Percentiles rank a stretch among this genome's conserved stretches.
Evolutionary conservation across 2,113 vertebrate genomes (phyloP).

Genomic region (Collichthys lucidus): DNA sequence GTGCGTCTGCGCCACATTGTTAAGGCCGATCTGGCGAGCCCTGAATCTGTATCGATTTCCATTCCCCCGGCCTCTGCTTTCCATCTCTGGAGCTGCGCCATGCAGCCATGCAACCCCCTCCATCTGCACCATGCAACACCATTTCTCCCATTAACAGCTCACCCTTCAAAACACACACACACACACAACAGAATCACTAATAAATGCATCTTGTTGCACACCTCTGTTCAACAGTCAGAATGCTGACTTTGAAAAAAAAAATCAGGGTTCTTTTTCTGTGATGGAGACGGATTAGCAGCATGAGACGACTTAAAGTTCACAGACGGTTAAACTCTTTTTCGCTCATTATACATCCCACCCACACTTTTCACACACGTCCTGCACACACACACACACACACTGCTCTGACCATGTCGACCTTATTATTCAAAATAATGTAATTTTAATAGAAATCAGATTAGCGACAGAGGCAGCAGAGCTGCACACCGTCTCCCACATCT

Average conservation of each 20-base stretch:
- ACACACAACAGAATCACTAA: slow-evolving; percentile 53
- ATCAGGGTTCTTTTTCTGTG: too few relatives aligned
- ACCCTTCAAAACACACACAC: slow-evolving; percentile 65
- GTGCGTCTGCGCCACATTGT: slow-evolving; percentile 77
- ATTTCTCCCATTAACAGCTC: slow-evolving; percentile 76
- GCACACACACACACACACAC: slow-evolving; percentile 64
- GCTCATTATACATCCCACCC: slow-evolving; percentile 64
- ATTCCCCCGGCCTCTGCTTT: slow-evolving; percentile 79
- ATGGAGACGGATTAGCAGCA: slow-evolving; percentile 52
- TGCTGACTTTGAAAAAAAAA: slow-evolving; percentile 21
- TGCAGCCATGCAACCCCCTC: slow-evolving; percentile 63
- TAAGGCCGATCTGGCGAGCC: slow-evolving; percentile 84
- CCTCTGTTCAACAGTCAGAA: slow-evolving; percentile 22
- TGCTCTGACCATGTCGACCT: slow-evolving; percentile 42
- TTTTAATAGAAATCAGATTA: slow-evolving; percentile 74
- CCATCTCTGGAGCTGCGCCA: slow-evolving; percentile 80
- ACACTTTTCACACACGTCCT: slow-evolving; percentile 34
- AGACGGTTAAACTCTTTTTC: slow-evolving; percentile 51
- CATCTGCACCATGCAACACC: slow-evolving; percentile 71
- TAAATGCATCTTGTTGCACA: slow-evolving; percentile 35
- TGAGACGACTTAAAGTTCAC: slow-evolving; percentile 57
- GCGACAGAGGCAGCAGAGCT: slow-evolving; percentile 20
- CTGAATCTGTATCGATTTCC: slow-evolving; percentile 84
- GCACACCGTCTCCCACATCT: slow-evolving; percentile 23
- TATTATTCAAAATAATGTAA: slow-evolving; percentile 68